phyloP scores from a whole-genome alignment of 2,113 vertebrate species.

The Sander lucioperca region DNA sequence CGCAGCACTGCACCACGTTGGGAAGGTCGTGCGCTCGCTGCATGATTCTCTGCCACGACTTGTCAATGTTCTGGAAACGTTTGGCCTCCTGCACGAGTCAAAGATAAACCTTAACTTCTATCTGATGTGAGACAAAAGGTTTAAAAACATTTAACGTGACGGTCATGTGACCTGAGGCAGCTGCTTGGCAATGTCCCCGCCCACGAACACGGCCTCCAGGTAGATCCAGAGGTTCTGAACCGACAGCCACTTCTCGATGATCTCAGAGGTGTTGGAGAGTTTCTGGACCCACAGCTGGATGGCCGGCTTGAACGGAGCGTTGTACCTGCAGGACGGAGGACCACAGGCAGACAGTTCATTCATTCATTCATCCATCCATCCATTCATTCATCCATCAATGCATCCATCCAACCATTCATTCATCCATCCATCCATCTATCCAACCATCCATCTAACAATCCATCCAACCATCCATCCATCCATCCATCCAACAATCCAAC shows the following conservation, averaged over 20 bases:
- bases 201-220: constrained; percentile 91
- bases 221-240: constrained; percentile 93
- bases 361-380: not conserved
- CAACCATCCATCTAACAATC: no score
- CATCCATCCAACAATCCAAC: no score
- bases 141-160: no score
- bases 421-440: no score
- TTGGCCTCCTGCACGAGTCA: constrained; percentile 83
- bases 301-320: constrained; percentile 84
- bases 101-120: not conserved
- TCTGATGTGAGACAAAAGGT: fast-evolving
- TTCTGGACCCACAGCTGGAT: constrained; percentile 91
- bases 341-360: not conserved
- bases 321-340: constrained; percentile 80
- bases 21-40: constrained; percentile 86
- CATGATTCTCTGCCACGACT: constrained; percentile 91
- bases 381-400: no score
- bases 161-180: constrained; percentile 84
- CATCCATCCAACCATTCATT: no score
- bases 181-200: constrained; percentile 91
- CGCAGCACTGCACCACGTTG: constrained; percentile 87
- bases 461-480: no score
- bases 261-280: constrained; percentile 86
- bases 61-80: constrained; percentile 90
- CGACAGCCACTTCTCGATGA: constrained; percentile 89